Evolutionary conservation across 2,888 invertebrate species (phyloP), one percentile per base, ranked within the genome.

Genomic region (Drosophila diplacantha): DNA sequence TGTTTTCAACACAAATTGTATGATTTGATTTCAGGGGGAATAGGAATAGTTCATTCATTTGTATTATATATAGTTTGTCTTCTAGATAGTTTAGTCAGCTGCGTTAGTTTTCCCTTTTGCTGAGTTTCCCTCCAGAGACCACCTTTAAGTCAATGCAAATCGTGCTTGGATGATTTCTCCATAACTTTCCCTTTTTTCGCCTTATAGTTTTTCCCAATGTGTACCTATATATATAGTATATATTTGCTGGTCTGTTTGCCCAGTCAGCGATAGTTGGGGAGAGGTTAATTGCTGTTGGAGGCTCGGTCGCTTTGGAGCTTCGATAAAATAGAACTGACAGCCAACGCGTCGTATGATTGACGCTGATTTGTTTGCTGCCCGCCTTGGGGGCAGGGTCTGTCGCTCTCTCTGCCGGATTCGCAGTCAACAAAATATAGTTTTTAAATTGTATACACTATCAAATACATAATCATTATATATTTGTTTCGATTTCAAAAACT

Each of bases 301-400:
- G 57, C 41, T 52, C 55, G 37, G 37, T 46, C 44, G 34, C 22
- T 38, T 38, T 14, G 57, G 56, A 51, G 69, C 57, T 59, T 60
- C 64, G 72, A 75, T 63, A 56, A 52, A 69, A 37, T 50, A 49
- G 44, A 51, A 66, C 50, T 74, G 80, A 79, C 76, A 71, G 71
- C 43, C 62, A 68, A 57, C 68, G 71, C 46, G 74, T 59, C 76
- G 71, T 73, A 73, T 79, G 81, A 81, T 77, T 76, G 76, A 76
- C 72, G 70, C 61, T 81, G 78, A 81, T 76, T 81, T 76, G 75
- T 76, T 81, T 77, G 60, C 57, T 77, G 58, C 55, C 63, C 44
- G 51, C 41, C 60, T 60, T 41, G 46, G 37, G 47, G 47, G 32
- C 32, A 51, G 31, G 41, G 29, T 54, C 37, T 32, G 11, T 37